Percentiles rank a stretch among this genome's conserved stretches.
phyloP scores from a whole-genome alignment of 2,888 invertebrate genomes.

The Agrochola circellaris region DNA sequence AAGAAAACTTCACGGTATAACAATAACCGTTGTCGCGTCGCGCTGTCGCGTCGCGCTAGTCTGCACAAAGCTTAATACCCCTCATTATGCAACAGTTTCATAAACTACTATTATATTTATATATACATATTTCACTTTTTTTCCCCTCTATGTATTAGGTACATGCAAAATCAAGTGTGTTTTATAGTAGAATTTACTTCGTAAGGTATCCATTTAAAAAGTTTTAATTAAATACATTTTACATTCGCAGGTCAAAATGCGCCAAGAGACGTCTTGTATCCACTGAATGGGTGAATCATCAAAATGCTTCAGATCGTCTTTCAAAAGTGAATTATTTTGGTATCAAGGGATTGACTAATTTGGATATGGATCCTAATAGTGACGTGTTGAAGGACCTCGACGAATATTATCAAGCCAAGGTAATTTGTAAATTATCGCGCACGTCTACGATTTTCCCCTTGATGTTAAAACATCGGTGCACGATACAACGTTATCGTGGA shows the following conservation, averaged over 20 bases:
- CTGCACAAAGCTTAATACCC: too few relatives aligned
- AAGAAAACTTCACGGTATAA: too few relatives aligned
- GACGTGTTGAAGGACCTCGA: conserved; percentile 89
- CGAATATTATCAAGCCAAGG: conserved; percentile 95
- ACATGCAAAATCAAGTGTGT: too few relatives aligned
- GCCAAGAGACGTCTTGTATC: conserved; percentile 90
- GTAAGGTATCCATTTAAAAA: neutral
- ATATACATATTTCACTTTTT: too few relatives aligned
- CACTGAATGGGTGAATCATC: conserved; percentile 93
- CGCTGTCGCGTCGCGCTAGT: too few relatives aligned
- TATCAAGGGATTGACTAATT: conserved; percentile 95
- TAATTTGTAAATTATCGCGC: conserved; percentile 70
- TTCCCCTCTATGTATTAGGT: too few relatives aligned
- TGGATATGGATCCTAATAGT: conserved; percentile 92
- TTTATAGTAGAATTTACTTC: too few relatives aligned
- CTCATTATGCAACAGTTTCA: too few relatives aligned
- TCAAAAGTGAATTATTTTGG: conserved; percentile 91
- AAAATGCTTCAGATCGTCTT: conserved; percentile 92
- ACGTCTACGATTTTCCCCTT: too few relatives aligned
- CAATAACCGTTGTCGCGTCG: too few relatives aligned
- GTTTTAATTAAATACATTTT: neutral
- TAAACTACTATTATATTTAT: too few relatives aligned
- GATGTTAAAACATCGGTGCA: too few relatives aligned
- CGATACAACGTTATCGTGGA: neutral
- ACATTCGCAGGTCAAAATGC: conserved; percentile 86